phyloP scores from a whole-genome alignment of 2,113 vertebrate genomes.

The Ondatra zibethicus region DNA sequence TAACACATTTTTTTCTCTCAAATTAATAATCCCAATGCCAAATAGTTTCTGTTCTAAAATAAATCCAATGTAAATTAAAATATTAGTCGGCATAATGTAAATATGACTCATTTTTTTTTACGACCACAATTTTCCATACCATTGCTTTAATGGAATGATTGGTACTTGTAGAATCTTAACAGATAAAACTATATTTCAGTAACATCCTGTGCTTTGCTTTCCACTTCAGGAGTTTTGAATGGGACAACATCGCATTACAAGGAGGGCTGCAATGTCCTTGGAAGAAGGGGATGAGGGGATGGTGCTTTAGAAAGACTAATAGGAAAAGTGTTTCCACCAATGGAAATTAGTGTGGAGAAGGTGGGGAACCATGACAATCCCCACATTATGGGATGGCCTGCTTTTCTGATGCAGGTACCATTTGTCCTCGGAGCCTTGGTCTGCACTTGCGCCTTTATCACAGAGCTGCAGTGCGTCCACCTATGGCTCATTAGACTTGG shows the following conservation, averaged over 20 bases:
- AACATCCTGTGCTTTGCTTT: neutral
- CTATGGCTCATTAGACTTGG: neutral
- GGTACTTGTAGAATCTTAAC: neutral
- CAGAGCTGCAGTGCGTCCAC: neutral
- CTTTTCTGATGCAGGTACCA: neutral
- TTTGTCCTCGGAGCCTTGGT: neutral
- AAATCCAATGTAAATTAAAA: neutral
- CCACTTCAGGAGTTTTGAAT: neutral
- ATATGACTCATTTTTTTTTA: constrained; percentile 29
- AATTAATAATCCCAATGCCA: neutral
- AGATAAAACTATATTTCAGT: neutral
- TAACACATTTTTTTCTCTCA: constrained; percentile 45
- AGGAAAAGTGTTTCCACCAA: neutral
- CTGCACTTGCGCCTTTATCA: neutral
- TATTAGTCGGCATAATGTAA: constrained; percentile 6
- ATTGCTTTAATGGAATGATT: neutral
- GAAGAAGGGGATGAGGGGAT: neutral
- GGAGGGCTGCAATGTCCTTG: neutral
- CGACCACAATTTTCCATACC: neutral
- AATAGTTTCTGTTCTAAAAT: constrained; percentile 20
- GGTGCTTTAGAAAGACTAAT: neutral
- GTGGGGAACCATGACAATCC: neutral
- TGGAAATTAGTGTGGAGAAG: neutral
- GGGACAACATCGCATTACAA: neutral
- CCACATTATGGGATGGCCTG: neutral